Base-by-base conservation (phyloP, 2,888 invertebrate genomes). In the Ypsolopha sequella region DNA sequence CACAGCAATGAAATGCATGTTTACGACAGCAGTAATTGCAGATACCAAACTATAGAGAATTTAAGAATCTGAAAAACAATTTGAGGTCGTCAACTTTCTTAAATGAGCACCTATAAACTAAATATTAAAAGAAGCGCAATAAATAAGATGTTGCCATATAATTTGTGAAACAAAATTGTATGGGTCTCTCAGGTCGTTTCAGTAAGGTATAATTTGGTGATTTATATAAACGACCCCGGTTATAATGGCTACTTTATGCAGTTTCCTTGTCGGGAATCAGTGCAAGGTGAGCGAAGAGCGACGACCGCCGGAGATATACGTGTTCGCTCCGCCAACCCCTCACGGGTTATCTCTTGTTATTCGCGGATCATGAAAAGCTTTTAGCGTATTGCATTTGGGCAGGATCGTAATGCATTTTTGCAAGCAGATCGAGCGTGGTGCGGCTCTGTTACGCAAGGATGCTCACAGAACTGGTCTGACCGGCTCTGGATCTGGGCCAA, bases 401-500 rank as follows among this genome's bases (percentile, higher is more conserved):
- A 66, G 70, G 68, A 71, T 67, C 68, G 70, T 80, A 79, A 77
- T 80, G 79, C 72, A 79, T 82, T 85, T 82, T 85, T 82, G 85
- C 76, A 74, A 76, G 77, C 70, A 64, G 58, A 60, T 54, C 63
- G 62, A 65, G 65, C 64, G 65, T 61, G 62, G 49, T 60, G 64
- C 50, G 54, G 50, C 46, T 64, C 57, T 64, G 71, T 85, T 85
- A 79, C 80, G 84, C 76, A 84, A 85, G 75, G 80, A 78, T 82
- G 76, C 65, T 67, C 70, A 73, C 60, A 60, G 70, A 81, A 85
- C 84, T 79, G 79, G 84, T 80, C 63, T 66, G 63, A 85, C 86
- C 84, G 82, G 86, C 76, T 75, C 56, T 65, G 63, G 71, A 85
- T 73, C 80, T 84, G 81, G 85, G 85, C 73, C 85, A 85, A 77